phyloP scores from a whole-genome alignment of 2,797 vertebrate species.

The Pseudocheirus occidentalis region DNA sequence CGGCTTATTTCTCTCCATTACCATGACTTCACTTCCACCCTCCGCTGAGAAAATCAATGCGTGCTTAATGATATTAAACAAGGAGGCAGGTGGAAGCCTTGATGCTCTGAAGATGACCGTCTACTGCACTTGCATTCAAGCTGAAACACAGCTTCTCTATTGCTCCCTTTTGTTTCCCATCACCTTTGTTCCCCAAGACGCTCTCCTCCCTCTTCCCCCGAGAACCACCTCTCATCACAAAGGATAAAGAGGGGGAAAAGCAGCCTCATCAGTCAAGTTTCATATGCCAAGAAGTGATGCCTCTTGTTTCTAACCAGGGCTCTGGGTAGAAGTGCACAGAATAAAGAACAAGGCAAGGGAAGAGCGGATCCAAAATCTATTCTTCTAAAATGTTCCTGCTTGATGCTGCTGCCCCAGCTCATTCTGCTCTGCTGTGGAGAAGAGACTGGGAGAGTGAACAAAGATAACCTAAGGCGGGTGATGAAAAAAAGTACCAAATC shows the following conservation, averaged over 20 bases:
- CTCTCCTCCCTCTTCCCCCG: neutral
- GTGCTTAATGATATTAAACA: constrained; percentile 34
- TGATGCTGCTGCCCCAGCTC: neutral
- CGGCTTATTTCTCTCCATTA: neutral
- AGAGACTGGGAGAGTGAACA: neutral
- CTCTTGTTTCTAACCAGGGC: neutral
- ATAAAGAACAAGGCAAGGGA: neutral
- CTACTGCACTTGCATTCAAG: constrained; percentile 28
- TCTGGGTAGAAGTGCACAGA: neutral
- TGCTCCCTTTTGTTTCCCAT: neutral
- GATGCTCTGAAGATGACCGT: constrained; percentile 36
- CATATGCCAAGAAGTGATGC: neutral
- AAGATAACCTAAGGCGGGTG: neutral
- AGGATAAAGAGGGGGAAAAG: neutral
- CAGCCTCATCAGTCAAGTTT: neutral
- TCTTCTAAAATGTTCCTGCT: neutral
- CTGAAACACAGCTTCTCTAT: constrained; percentile 21
- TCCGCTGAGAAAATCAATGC: constrained; percentile 36
- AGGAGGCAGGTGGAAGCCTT: neutral
- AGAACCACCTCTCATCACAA: neutral
- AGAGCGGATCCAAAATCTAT: constrained; percentile 26
- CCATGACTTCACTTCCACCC: constrained; percentile 25
- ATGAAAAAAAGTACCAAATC: constrained; percentile 7
- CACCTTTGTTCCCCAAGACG: neutral
- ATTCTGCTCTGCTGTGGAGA: neutral